Conservation (phyloP, 2,888 invertebrate species). For the Ormyrus thymus region DNA sequence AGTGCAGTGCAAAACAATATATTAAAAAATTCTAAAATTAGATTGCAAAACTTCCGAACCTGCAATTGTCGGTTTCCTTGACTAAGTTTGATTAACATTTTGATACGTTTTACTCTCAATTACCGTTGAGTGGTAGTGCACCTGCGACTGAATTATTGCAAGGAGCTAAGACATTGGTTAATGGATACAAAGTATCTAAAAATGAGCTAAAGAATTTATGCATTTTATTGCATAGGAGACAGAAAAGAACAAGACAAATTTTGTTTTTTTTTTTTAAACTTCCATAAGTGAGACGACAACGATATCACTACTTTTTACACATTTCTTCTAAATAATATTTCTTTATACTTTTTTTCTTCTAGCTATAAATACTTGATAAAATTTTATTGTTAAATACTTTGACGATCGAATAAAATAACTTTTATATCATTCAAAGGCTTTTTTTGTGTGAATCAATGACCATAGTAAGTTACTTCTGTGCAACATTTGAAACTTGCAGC, state of each 20-base stretch:
- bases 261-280: slow-evolving; percentile 30
- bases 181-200: slow-evolving; percentile 12
- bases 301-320: not conserved
- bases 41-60: too few species aligned
- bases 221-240: slow-evolving; percentile 13
- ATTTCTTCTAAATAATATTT: slow-evolving; percentile 21
- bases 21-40: too few species aligned
- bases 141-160: not conserved
- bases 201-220: not conserved
- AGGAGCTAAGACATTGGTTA: too few species aligned
- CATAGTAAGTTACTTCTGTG: not conserved
- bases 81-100: too few species aligned
- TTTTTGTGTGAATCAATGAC: slow-evolving; percentile 13
- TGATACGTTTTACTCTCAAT: not conserved
- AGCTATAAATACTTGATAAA: slow-evolving; percentile 13
- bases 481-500: too few species aligned
- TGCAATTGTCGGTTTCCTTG: too few species aligned
- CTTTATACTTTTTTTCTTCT: slow-evolving; percentile 26
- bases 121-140: not conserved
- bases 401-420: slow-evolving; percentile 32
- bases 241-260: not conserved
- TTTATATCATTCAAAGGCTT: not conserved
- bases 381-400: slow-evolving; percentile 35
- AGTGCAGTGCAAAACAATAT: too few species aligned
- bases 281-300: slow-evolving; percentile 20